Evolutionary conservation across 2,888 invertebrate genomes (phyloP), one percentile per base, ranked within the genome.

Genomic region (Acronicta aceris): DNA sequence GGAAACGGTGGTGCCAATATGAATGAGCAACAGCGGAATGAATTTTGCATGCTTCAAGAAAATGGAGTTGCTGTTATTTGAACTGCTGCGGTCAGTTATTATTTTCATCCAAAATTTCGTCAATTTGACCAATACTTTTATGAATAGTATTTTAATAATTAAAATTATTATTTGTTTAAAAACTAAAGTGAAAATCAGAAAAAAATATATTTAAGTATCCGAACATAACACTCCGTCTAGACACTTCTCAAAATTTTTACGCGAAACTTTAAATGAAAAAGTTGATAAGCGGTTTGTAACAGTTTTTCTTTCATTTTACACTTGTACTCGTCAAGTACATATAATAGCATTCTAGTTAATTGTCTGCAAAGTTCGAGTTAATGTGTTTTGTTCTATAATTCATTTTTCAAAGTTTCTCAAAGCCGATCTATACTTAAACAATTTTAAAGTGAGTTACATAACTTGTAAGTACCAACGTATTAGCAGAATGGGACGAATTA

Each of bases 231-330:
- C 53, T 52, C 30, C 41, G 62, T 70, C 67, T 70, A 52, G 25
- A 74, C 76, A 78, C 61, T 69, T 78, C 9, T 58, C 43, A 65
- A 33, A 45, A 65, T 59, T 69, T 76, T 74, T 59, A 67, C 50
- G 64, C 30, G 21, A 70, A 74, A 76, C 60, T 79, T 74, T 68
- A 67, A 71, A 74, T 76, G 63, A 69, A 69, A 71, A 78, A 69
- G 63, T 76, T 63, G 41, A 25, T 38, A 63, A 69, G 56, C 60
- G 76, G 65, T 75, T 75, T 61, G 60, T 59, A 50, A 25, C 2
- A 38, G 25, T 57, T 64, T 60, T 71, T 60, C 40, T 55, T 66
- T 60, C 40, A 65, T 59, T 66, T 71, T 75, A 52, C 56, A 61
- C 61, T 69, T 62, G 48, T 62, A 61, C 27, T 69, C 61, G 60